Base-by-base conservation (phyloP, 2,888 invertebrate genomes). In the Coenonympha arcania region DNA sequence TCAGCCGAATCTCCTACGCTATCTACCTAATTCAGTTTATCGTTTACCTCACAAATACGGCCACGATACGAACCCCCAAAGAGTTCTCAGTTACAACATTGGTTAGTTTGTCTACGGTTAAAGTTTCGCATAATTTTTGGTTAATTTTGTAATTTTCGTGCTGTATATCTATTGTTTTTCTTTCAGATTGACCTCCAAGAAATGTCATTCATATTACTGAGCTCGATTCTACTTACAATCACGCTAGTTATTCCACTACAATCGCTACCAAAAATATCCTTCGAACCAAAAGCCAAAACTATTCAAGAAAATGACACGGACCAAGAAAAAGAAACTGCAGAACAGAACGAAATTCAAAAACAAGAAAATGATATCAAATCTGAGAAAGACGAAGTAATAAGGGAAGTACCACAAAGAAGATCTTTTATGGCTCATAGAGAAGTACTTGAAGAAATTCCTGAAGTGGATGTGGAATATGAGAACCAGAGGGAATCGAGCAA, bases 201-300 rank as follows among this genome's bases (percentile, higher is more conserved):
- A 76, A 75, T 89, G 50, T 64, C 71, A 8, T 63, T 73, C 18
- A 89, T 91, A 50, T 52, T 90, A 30, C 39, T 84, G 13, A 72
- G 86, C 39, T 89, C 91, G 1, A 68, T 80, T 9, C 54, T 89
- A 36, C 59, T 91, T 51, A 90, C 91, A 0, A 64, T 92, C 45
- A 79, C 91, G 28, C 88, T 92, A 50, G 89, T 92, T 61, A 86
- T 90, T 59, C 92, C 92, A 2, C 89, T 91, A 79, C 91, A 91
- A 61, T 76, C 78, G 3, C 48, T 85, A 5, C 77, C 79, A 22
- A 83, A 80, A 68, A 30, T 74, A 42, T 61, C 62, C 1, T 73
- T 71, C 41, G 52, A 67, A 57, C 59, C 58, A 34, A 72, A 62
- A 56, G 37, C 43, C 2, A 45, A 59, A 3, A 37, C 55, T 39